phyloP scores from a whole-genome alignment of 1,140 invertebrate genomes.

The Leucophenga varia region DNA sequence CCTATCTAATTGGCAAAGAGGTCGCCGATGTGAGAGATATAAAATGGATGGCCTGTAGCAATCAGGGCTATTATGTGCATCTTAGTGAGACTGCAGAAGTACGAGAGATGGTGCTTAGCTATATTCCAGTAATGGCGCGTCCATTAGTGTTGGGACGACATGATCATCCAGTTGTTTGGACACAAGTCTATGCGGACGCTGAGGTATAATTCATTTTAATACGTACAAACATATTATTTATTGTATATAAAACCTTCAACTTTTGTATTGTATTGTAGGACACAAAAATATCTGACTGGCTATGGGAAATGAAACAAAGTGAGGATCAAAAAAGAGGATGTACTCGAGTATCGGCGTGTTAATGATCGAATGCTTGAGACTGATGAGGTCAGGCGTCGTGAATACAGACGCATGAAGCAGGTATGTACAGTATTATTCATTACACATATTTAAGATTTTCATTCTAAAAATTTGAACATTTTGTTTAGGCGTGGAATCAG shows the following conservation, averaged over 20 bases:
- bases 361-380: constrained; percentile 38
- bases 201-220: constrained; percentile 63
- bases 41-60: constrained; percentile 96
- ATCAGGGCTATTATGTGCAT: constrained; percentile 92
- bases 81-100: constrained; percentile 91
- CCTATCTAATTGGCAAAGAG: constrained; percentile 95
- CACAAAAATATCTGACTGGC: constrained; percentile 84
- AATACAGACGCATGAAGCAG: constrained; percentile 39
- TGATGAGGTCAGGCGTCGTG: constrained; percentile 31
- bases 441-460: no score
- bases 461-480: no score
- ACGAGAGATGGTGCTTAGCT: constrained; percentile 89
- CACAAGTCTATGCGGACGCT: constrained; percentile 88
- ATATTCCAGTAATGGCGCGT: constrained; percentile 87
- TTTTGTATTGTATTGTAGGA: constrained; percentile 61
- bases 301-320: constrained; percentile 81
- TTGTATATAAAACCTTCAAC: constrained; percentile 6
- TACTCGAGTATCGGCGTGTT: constrained; percentile 38
- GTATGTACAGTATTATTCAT: constrained; percentile 21
- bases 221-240: background rate
- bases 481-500: constrained; percentile 64
- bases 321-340: constrained; percentile 70
- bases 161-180: constrained; percentile 86
- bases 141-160: constrained; percentile 78
- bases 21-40: constrained; percentile 78